Base-by-base conservation (phyloP, 2,888 invertebrate genomes). In the Tetragnatha montana region DNA sequence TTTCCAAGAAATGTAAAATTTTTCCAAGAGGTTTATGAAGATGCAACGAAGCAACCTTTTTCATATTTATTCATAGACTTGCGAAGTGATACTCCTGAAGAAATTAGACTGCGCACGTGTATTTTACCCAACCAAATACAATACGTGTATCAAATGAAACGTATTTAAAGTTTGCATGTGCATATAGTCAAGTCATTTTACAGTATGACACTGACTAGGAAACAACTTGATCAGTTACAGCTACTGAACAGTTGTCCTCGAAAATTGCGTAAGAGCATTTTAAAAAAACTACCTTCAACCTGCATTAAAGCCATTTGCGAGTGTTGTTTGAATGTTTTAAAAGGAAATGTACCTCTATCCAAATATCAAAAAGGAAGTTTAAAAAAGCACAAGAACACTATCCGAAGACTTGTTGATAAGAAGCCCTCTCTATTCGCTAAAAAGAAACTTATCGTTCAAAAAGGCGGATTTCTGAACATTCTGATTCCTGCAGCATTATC, bases 61-160 rank as follows among this genome's bases (percentile, higher is more conserved):
- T 69, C 21, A 70, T 81, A 89, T 71, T 50, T 89, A n/a, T 71
- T 89, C n/a, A n/a, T n/a, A n/a, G n/a, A n/a, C n/a, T n/a, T n/a
- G n/a, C n/a, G n/a, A n/a, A n/a, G n/a, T n/a, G n/a, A n/a, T n/a
- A n/a, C 81, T 14, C 47, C 71, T 21, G 81, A 89, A 14, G 51
- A 71, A n/a, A 6, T 82, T 14, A 75, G 86, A 7, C 19, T 86
- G 76, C 47, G 78, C 22, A 86, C 78, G 6, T 68, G 49, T 6
- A 35, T 81, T 49, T 86, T 81, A 14, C 85, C 82, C 1, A 71
- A 68, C 0, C 71, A 86, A 51, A 81, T 19, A 70, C 69, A 70
- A 10, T 82, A 51, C 8, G 71, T 83, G 3, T 88, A 88, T 49
- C 88, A 88, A 17, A 19, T 84, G 6, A 80, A 74, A 22, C 6